Evolutionary conservation across 2,797 vertebrate genomes (phyloP).

Genomic region (Gymnoscopelus braueri): DNA sequence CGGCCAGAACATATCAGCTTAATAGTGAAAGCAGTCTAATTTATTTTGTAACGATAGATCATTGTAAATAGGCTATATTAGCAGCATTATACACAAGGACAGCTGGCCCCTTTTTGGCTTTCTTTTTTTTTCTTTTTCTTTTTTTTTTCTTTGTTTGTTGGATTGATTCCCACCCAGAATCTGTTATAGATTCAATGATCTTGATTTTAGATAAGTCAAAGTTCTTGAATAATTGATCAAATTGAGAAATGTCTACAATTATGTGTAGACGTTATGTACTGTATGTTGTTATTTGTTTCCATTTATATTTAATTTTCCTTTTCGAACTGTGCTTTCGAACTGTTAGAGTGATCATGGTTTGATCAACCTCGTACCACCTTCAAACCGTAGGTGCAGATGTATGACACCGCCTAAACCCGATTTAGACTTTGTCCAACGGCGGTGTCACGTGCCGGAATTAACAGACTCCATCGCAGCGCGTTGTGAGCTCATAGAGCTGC

Average conservation of each 20-base stretch:
- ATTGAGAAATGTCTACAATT: slow-evolving; percentile 68
- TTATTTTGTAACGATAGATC: slow-evolving; percentile 71
- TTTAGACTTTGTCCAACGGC: no score
- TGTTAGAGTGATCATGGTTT: slow-evolving; percentile 63
- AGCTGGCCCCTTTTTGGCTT: slow-evolving; percentile 52
- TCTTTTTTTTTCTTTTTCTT: slow-evolving; percentile 22
- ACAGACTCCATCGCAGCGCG: no score
- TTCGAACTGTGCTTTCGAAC: slow-evolving; percentile 47
- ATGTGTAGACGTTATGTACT: slow-evolving; percentile 58
- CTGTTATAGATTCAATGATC: slow-evolving; percentile 50
- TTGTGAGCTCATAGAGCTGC: no score
- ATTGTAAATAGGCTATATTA: slow-evolving; percentile 84
- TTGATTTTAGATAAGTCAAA: slow-evolving; percentile 67
- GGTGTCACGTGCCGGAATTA: no score
- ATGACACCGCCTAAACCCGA: neutral
- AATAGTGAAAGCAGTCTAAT: slow-evolving; percentile 62
- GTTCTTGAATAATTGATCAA: slow-evolving; percentile 54
- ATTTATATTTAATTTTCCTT: slow-evolving; percentile 16
- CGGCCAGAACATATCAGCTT: slow-evolving; percentile 75
- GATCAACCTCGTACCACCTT: slow-evolving; percentile 40
- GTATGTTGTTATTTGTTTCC: slow-evolving; percentile 31
- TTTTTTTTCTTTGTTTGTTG: slow-evolving; percentile 7
- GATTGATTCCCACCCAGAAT: slow-evolving; percentile 36
- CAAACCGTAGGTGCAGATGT: slow-evolving; percentile 46
- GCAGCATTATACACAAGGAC: slow-evolving; percentile 64